phyloP scores from a whole-genome alignment of 2,113 vertebrate species.

The Ovis aries region ARS-UI_Ramb_v3.0 NC_056072.1:51420501-51421000 shows the following conservation, averaged over 20 bases:
- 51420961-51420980: not conserved
- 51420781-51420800: not conserved
- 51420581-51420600: not conserved
- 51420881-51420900: not conserved
- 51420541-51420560: not conserved
- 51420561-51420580: not conserved
- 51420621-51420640: not conserved
- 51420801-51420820: rapidly evolving
- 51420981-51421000: not conserved
- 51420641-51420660: not conserved
- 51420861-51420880: not conserved
- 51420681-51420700: not conserved
- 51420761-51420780: not conserved
- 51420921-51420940: not conserved
- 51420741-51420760: not conserved
- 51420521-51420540: not conserved
- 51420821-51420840: not conserved
- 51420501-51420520: not conserved
- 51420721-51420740: not conserved
- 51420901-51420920: not conserved
- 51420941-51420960: rapidly evolving
- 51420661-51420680: not conserved
- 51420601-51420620: not conserved
- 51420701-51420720: not conserved
- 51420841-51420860: not conserved